Conservation (phyloP, 2,113 vertebrate species). For the Lophochroa leadbeateri region DNA sequence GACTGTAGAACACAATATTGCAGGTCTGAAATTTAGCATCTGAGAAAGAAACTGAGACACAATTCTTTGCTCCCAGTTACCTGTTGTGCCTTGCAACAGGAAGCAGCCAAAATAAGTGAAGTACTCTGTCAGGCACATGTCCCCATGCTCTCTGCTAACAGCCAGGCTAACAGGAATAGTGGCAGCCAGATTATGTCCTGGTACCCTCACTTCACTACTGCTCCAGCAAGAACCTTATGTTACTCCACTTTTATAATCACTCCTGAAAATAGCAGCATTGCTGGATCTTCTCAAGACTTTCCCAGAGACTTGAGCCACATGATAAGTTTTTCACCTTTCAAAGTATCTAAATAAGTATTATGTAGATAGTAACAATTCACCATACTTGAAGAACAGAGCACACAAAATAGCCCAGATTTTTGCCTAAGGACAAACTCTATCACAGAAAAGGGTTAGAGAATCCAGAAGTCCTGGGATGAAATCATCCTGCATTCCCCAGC, state of each 20-base stretch:
- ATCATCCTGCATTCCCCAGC: neutral
- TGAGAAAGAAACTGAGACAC: neutral
- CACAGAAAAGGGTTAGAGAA: neutral
- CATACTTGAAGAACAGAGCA: neutral
- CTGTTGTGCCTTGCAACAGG: neutral
- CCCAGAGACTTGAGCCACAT: neutral
- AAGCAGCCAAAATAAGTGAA: neutral
- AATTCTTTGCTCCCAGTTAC: neutral
- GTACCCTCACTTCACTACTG: neutral
- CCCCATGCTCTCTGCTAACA: neutral
- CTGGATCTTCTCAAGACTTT: neutral
- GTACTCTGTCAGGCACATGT: neutral
- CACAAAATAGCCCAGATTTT: neutral
- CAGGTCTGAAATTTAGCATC: neutral
- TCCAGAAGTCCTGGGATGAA: neutral
- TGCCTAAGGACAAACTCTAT: neutral
- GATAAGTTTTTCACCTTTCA: neutral
- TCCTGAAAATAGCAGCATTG: neutral
- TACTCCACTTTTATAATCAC: neutral
- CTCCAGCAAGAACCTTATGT: neutral
- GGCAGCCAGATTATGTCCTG: neutral
- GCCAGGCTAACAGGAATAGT: neutral
- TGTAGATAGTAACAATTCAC: neutral
- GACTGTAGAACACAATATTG: neutral
- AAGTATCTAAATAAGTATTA: neutral